Evolutionary conservation across 2,888 invertebrate species (phyloP), one percentile per base, ranked within the genome.

Genomic region (Mesochorus sp.): DNA sequence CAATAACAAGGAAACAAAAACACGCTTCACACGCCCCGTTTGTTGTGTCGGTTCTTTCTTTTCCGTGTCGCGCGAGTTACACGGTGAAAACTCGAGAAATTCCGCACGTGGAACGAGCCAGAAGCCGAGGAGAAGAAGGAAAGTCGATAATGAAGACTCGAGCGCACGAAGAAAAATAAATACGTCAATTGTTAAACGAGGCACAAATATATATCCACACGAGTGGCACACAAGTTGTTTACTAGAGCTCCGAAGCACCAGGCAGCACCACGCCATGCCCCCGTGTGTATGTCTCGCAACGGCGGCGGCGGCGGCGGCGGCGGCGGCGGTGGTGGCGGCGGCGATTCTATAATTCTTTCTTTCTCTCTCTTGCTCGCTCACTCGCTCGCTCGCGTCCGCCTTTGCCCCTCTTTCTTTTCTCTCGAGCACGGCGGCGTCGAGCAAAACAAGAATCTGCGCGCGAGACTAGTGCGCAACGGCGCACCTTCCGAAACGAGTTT

Each of bases 361-460:
- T 14, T 5, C 12, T 26, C 24, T 53, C n/a, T 53, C 26, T 53
- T 8, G 17, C 42, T 42, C 28, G 12, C 10, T 55, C 28, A 55
- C 5, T 19, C 10, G 17, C 42, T 12, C n/a, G n/a, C 44, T 14
- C 6, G 8, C 12, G 24, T 39, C 39, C 66, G 66, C 51, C 66
- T 24, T 39, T 24, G 66, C 39, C 26, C 66, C n/a, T n/a, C n/a
- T n/a, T n/a, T n/a, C n/a, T n/a, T n/a, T n/a, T n/a, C n/a, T n/a
- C 62, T 59, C 70, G 68, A 42, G 49, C 49, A 37, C 17, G 31
- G 66, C 75, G 53, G 75, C 67, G 70, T 80, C 81, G 85, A 87
- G 86, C 88, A 89, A 89, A 90, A 89, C 89, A 89, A 87, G 89
- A 88, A 84, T 82, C 85, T 90, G 90, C 90, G 89, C 90, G 83